phyloP scores from a whole-genome alignment of 2,113 vertebrate species.

The Phyllostomus hastatus region DNA sequence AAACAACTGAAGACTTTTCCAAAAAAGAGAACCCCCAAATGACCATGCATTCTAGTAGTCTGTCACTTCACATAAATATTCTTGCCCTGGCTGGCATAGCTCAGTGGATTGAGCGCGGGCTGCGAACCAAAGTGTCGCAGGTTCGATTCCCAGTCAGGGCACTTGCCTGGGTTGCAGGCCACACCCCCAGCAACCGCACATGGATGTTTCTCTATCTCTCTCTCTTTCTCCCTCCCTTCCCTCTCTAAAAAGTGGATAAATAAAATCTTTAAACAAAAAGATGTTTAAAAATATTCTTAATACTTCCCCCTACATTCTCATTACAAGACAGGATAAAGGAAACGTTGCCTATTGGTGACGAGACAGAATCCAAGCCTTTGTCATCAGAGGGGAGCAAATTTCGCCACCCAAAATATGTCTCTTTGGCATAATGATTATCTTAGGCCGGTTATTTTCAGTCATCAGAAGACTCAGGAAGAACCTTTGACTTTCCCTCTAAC shows the following conservation, averaged over 20 bases:
- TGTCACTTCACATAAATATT: constrained; percentile 7
- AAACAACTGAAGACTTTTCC: not conserved
- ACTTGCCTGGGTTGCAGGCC: too few species aligned
- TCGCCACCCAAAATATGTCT: not conserved
- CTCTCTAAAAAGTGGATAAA: too few species aligned
- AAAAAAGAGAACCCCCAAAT: not conserved
- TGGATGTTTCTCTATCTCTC: too few species aligned
- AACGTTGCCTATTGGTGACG: constrained; percentile 33
- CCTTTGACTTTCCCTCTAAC: not conserved
- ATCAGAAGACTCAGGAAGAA: not conserved
- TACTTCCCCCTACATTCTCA: not conserved
- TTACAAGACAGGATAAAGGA: constrained; percentile 47
- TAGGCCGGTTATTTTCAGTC: not conserved
- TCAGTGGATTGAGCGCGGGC: too few species aligned
- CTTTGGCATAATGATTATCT: not conserved
- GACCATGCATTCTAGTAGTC: not conserved
- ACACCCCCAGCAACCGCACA: too few species aligned
- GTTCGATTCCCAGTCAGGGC: too few species aligned
- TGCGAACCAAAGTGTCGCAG: too few species aligned
- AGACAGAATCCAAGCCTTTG: constrained; percentile 5
- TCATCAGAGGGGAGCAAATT: not conserved
- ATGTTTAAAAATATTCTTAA: not conserved
- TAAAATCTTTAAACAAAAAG: too few species aligned
- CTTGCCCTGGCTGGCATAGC: not conserved
- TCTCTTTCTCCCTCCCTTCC: too few species aligned